These are phyloP conservation scores for Copidosoma aretas DNA, from an alignment of 2,888 invertebrate species.

Conservation along the genomic window DNA sequence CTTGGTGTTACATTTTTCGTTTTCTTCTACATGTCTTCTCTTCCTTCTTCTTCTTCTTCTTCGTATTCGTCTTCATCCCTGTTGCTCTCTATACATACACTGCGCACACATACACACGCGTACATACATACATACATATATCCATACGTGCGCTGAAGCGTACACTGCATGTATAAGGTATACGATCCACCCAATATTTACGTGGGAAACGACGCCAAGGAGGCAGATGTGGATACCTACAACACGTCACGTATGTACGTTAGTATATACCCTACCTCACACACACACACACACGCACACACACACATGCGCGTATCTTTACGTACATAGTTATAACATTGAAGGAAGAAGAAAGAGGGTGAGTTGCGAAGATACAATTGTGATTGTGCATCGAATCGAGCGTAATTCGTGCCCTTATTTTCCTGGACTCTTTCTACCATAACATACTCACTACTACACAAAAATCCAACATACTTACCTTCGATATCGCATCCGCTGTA, in stretches of 20 bases:
- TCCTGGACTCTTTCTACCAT: too few species aligned
- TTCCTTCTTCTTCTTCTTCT: not conserved
- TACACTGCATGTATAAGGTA: conserved; percentile 12
- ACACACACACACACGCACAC: too few species aligned
- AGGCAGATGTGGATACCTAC: conserved; percentile 24
- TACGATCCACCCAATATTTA: conserved; percentile 55
- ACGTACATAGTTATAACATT: conserved; percentile 23
- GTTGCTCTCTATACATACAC: conserved; percentile 3
- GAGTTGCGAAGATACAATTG: conserved; percentile 41
- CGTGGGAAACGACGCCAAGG: conserved; percentile 56
- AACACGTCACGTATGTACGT: too few species aligned
- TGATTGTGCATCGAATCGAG: conserved; percentile 50
- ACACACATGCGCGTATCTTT: too few species aligned
- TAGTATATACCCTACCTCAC: too few species aligned
- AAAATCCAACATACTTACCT: not conserved
- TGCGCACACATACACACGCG: too few species aligned
- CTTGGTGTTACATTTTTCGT: not conserved
- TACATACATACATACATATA: too few species aligned
- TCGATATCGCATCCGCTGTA: not conserved
- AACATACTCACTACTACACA: too few species aligned
- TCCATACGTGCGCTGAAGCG: conserved; percentile 32
- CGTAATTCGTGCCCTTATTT: conserved; percentile 43
- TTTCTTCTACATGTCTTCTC: conserved; percentile 7
- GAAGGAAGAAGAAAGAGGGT: conserved; percentile 21
- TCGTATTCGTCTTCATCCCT: not conserved